Evolutionary conservation across 1,140 invertebrate genomes (phyloP).

Genomic region (Brachionus plicatilis): DNA sequence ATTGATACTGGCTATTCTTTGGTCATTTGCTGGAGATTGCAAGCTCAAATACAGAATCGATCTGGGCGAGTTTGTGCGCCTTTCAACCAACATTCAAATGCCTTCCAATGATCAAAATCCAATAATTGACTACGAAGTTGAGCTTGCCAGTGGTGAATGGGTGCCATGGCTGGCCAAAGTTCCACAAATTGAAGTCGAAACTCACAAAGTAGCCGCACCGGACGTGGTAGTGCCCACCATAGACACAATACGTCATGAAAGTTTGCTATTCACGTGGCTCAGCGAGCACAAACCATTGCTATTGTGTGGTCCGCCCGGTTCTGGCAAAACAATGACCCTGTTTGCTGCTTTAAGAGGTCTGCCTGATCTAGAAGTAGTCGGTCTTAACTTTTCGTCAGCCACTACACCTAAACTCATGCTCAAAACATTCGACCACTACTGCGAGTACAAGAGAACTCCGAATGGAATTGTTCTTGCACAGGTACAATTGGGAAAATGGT

Average conservation of each 20-base stretch:
- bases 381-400: conserved; percentile 96
- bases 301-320: conserved; percentile 95
- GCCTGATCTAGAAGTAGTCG: conserved; percentile 71
- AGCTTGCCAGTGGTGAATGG: conserved; percentile 76
- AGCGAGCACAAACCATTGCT: conserved; percentile 98
- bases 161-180: conserved; percentile 91
- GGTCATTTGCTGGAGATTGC: conserved; percentile 96
- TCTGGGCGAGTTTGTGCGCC: conserved; percentile 88
- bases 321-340: conserved; percentile 99
- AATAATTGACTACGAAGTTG: conserved; percentile 93
- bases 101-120: conserved; percentile 69
- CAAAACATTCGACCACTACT: conserved; percentile 99
- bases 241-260: conserved; percentile 96
- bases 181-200: conserved; percentile 97
- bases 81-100: conserved; percentile 84
- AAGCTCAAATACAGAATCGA: conserved; percentile 86
- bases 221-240: conserved; percentile 97
- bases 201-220: conserved; percentile 95
- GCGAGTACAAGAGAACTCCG: conserved; percentile 89
- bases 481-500: conserved; percentile 90
- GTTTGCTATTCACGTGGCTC: conserved; percentile 92
- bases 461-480: conserved; percentile 92
- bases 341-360: conserved; percentile 92
- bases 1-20: conserved; percentile 82
- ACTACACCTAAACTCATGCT: conserved; percentile 93